Base-by-base conservation (phyloP, 1,140 invertebrate genomes). In the Diabrotica virgifera region DNA sequence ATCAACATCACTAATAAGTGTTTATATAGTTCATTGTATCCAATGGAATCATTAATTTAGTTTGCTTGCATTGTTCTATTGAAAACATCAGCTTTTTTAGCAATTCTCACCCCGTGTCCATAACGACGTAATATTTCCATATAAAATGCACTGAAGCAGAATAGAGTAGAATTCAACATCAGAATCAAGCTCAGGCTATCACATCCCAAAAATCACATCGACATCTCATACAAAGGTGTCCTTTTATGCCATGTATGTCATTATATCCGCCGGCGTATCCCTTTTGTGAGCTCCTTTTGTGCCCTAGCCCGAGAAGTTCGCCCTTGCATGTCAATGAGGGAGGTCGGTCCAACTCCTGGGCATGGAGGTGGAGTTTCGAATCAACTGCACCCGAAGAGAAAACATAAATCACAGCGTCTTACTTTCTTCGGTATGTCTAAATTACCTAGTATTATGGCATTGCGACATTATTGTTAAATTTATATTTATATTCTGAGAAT, bases 291-390 rank as follows among this genome's bases (percentile, higher is more conserved):
- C 67, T 69, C 67, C 69, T 72, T 72, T 70, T 71, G 69, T 69
- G 63, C 63, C 58, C 62, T 59, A 12, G 35, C 65, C 67, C 63
- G 69, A 71, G 63, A 63, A 66, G 64, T 65, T 65, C 69, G 70
- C 61, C 64, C 67, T 72, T 71, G 72, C 70, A 72, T 72, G 72
- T 68, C 68, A 74, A 74, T 74, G 70, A 70, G 70, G 57, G 58
- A 59, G 66, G 54, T 46, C 65, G 65, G 66, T 62, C 68, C 64
- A 66, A 65, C 54, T 64, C 61, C 63, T 55, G 50, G 55, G 66
- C 67, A 63, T 61, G 62, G 54, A 46, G n/a, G 40, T 46, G 8
- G 40, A 46, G 40, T 10, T 10, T 46, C 40, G n/a, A 46, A n/a
- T n/a, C 40, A 46, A 46, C 40, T 46, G 40, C 40, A 46, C 40